Evolutionary conservation across 2,888 invertebrate species (phyloP).

Genomic region (Platycnemis pennipes): DNA sequence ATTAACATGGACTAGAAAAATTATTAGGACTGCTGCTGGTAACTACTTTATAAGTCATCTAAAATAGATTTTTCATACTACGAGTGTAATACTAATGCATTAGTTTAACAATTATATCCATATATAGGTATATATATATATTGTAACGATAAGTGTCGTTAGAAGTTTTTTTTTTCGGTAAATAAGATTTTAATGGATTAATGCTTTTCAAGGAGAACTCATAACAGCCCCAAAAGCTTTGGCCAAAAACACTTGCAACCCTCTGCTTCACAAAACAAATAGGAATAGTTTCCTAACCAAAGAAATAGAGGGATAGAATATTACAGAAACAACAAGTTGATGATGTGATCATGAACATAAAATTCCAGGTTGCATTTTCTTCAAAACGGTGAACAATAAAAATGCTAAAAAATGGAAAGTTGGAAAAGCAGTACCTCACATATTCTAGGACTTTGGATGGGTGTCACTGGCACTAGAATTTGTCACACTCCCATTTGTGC

Average conservation of each 20-base stretch:
- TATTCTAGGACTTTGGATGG: neutral
- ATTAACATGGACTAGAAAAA: too few species aligned
- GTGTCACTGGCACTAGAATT: conserved; percentile 32
- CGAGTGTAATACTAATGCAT: too few species aligned
- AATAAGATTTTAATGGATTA: too few species aligned
- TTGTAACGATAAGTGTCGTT: too few species aligned
- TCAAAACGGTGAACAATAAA: conserved; percentile 9
- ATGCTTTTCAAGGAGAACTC: too few species aligned
- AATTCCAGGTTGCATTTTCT: neutral
- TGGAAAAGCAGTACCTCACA: neutral
- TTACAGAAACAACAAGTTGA: neutral
- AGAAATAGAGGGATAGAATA: neutral
- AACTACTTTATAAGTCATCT: too few species aligned
- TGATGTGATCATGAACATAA: neutral
- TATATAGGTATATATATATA: too few species aligned
- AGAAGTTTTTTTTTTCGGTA: too few species aligned
- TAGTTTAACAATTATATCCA: too few species aligned
- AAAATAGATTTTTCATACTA: too few species aligned
- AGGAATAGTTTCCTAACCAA: neutral
- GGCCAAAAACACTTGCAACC: neutral
- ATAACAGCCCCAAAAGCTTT: conserved; percentile 46
- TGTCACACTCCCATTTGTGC: conserved; percentile 30
- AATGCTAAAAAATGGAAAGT: neutral
- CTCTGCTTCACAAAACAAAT: neutral
- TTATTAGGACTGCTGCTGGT: too few species aligned